Evolutionary conservation across 2,797 vertebrate species (phyloP).

Genomic region (Pseudochirops corinnae): DNA sequence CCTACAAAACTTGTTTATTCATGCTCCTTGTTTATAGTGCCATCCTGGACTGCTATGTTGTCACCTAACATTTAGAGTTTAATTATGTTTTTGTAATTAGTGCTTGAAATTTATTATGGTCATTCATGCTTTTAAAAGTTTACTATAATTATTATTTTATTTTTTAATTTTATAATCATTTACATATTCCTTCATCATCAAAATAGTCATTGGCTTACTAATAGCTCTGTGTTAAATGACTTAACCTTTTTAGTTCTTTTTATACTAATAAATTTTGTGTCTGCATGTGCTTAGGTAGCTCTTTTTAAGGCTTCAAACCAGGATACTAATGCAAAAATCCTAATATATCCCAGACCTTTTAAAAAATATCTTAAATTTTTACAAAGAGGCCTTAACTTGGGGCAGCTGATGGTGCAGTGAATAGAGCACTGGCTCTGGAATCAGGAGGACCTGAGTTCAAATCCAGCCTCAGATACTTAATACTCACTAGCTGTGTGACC

Average conservation of each 20-base stretch:
- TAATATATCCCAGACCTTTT: conserved; percentile 48
- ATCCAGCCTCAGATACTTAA: no score
- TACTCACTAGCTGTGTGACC: no score
- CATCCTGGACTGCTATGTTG: conserved; percentile 83
- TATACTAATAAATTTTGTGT: conserved; percentile 79
- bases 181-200: conserved; percentile 75
- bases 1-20: conserved; percentile 72
- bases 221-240: conserved; percentile 78
- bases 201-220: conserved; percentile 78
- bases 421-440: no score
- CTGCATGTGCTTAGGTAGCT: conserved; percentile 77
- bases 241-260: conserved; percentile 75
- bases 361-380: conserved; percentile 44
- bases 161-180: conserved; percentile 71
- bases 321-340: conserved; percentile 53
- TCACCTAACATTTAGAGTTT: conserved; percentile 83
- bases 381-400: conserved; percentile 47
- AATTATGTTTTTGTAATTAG: conserved; percentile 76
- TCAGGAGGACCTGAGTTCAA: no score
- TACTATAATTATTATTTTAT: conserved; percentile 75
- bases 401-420: no score
- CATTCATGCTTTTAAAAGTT: conserved; percentile 77
- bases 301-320: conserved; percentile 57
- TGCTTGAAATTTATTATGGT: conserved; percentile 81
- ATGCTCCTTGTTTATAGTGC: conserved; percentile 83